Base-by-base conservation (phyloP, 2,888 invertebrate species). In the Cylindroiulus punctatus region DNA sequence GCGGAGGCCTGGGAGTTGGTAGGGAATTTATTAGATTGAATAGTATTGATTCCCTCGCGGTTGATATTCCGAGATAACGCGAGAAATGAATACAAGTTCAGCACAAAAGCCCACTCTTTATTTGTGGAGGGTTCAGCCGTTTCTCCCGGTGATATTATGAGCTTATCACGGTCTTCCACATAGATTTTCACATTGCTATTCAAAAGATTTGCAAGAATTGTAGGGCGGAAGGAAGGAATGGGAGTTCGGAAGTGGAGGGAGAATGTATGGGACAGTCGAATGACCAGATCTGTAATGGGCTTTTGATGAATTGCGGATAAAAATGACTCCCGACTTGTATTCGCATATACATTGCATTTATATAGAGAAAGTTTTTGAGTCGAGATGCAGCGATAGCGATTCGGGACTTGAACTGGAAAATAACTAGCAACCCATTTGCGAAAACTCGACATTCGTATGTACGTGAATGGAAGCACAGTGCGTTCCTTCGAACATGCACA, bases 21-120 rank as follows among this genome's bases (percentile, higher is more conserved):
- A 40, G 44, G 44, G 83, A 83, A 83, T 83, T 83, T 83, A 83
- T 83, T 83, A 83, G 83, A 83, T 83, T 83, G 83, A 83, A 83
- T 83, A 83, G 40, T 83, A 83, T 83, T 44, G 83, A 83, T 83
- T 83, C 44, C 83, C 83, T 83, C 14, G 40, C 10, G 83, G 83
- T 44, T 83, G 83, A 83, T 83, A 83, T 42, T 83, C 44, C n/a
- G 22, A 40, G 83, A 83, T 83, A 83, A 76, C 30, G 76, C 30
- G 76, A 83, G 83, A 83, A 83, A 83, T 83, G 40, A 76, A 76
- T 76, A 76, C 76, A 76, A 76, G 76, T 76, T 76, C 76, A 76
- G 76, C 76, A 76, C 76, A 76, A 76, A 76, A 76, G 76, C 76
- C 30, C 76, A 76, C 30, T 76, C 76, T 76, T 76, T 76, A 76